Percentiles rank a stretch among this genome's conserved stretches.
Conservation (phyloP, 2,888 invertebrate species). For the Hypercompe scribonia region DNA sequence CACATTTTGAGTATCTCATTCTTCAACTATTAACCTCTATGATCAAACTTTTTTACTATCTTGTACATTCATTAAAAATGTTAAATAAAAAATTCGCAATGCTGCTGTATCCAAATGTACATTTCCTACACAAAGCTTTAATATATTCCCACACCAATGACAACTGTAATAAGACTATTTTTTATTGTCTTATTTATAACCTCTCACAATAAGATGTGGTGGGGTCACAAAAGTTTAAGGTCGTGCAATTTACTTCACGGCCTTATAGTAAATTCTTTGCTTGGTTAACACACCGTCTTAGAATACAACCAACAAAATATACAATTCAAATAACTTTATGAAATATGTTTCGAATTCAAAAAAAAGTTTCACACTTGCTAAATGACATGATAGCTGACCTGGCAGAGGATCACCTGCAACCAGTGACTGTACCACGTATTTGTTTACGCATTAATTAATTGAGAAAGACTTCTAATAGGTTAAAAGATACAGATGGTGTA, state of each 20-base stretch:
- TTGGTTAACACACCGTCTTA: slow-evolving; percentile 38
- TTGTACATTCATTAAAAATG: no score
- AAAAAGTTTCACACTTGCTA: no score
- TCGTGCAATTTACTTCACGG: slow-evolving; percentile 58
- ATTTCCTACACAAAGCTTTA: not conserved
- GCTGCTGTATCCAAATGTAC: not conserved
- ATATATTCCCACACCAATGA: slow-evolving; percentile 31
- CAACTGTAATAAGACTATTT: slow-evolving; percentile 31
- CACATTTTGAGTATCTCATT: not conserved
- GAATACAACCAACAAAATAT: slow-evolving; percentile 19
- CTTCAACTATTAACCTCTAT: not conserved
- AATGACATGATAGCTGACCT: not conserved
- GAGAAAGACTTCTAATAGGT: no score
- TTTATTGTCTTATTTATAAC: slow-evolving; percentile 45
- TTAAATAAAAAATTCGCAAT: not conserved
- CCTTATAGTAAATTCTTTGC: slow-evolving; percentile 52
- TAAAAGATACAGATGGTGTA: no score
- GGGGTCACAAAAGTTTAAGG: slow-evolving; percentile 58
- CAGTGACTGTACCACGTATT: not conserved
- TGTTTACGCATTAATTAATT: not conserved
- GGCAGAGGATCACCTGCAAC: not conserved
- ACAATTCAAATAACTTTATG: not conserved
- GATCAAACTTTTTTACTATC: no score
- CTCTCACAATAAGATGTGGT: slow-evolving; percentile 46
- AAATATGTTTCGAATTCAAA: no score